Base-by-base conservation (phyloP, 2,888 invertebrate species). In the Hydropsyche betteni region DNA sequence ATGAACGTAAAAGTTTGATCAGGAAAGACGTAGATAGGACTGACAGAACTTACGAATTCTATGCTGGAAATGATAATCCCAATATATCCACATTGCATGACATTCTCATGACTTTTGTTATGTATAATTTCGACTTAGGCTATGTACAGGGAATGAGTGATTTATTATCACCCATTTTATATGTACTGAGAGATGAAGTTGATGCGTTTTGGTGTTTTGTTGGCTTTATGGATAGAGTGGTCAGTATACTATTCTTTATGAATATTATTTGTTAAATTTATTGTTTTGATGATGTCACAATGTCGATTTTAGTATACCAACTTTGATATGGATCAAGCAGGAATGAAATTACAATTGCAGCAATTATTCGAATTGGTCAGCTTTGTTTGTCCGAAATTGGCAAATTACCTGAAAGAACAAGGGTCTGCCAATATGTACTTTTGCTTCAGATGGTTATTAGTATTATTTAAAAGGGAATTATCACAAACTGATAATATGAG, bases 121-220 rank as follows among this genome's bases (percentile, higher is more conserved):
- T 99, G 98, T 98, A 97, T 83, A 97, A 99, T 87, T 99, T 99
- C 84, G 98, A 99, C 86, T 87, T 99, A 81, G 99, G 96, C 12
- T 96, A 96, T 81, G 96, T 96, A 1, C 96, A 96, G 84, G 99
- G 99, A 33, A 99, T 99, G 99, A 97, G 97, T 81, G 99, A 99
- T 85, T 89, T 99, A 71, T 85, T 99, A 74, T 95, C 98, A 5
- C 99, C 99, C 0, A 91, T 99, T 81, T 86, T 99, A 74, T 91
- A 93, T 82, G 89, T 98, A 68, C 89, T 98, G 88, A 92, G 93
- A 80, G 93, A 96, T 83, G 99, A 99, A 85, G 95, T 96, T 3
- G 98, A 99, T 83, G 93, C 97, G 0, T 99, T 99, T 87, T 99
- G 99, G 99, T 97, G 98, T 85, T 99, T 99, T 84, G 97, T 95